Conservation (phyloP, 2,113 vertebrate genomes). For the Gallinago media region DNA sequence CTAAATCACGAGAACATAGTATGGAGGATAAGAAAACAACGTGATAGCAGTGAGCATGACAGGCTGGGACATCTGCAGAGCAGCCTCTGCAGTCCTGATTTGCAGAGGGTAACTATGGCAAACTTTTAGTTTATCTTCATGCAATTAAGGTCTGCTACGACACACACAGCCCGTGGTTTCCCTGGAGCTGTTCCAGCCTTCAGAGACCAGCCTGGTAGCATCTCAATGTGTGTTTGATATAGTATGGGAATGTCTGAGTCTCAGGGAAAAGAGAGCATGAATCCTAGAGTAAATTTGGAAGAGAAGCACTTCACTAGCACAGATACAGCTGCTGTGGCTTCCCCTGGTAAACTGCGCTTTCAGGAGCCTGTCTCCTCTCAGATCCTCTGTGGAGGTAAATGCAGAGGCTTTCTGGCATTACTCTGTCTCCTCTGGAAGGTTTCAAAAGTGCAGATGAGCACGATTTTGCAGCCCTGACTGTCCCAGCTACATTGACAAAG, state of each 20-base stretch:
- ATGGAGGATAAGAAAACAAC: neutral
- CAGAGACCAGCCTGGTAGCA: neutral
- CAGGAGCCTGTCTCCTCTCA: neutral
- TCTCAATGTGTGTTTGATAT: neutral
- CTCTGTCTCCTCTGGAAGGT: neutral
- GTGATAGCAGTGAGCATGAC: neutral
- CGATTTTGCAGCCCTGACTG: neutral
- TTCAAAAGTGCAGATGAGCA: neutral
- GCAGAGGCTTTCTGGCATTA: neutral
- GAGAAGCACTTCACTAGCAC: neutral
- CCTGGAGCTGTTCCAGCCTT: neutral
- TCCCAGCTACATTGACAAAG: neutral
- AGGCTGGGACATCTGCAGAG: neutral
- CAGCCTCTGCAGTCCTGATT: neutral
- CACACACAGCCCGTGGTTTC: neutral
- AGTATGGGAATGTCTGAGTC: neutral
- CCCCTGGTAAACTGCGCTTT: neutral
- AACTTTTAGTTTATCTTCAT: neutral
- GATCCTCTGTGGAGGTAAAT: neutral
- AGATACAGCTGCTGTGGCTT: neutral
- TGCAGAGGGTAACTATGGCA: neutral
- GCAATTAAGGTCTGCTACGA: neutral
- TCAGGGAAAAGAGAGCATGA: neutral
- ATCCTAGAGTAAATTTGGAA: neutral
- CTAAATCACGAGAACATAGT: neutral